Base-by-base conservation (phyloP, 2,797 vertebrate species). In the Micropoecilia bifurca region DNA sequence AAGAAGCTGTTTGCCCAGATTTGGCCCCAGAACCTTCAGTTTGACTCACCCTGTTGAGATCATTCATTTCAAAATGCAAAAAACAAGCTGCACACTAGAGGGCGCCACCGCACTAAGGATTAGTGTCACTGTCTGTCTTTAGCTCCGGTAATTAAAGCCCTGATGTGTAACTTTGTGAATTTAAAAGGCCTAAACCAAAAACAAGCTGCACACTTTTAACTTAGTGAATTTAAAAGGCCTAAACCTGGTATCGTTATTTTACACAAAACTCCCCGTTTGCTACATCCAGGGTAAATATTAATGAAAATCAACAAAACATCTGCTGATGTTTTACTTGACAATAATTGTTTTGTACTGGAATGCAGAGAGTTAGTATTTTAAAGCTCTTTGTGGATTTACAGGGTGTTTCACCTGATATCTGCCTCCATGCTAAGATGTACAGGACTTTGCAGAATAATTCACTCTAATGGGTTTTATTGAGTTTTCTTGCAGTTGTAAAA, bases 91-190 rank as follows among this genome's bases (percentile, higher is more conserved):
- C 50, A 81, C 90, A 85, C 69, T 57, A 81, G 90, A 28, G 76
- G 83, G 71, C 33, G 80, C 66, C 36, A 85, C 28, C 22, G 4
- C n/a, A 20, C 71, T 20, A 2, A 61, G 43, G n/a, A 74, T 72
- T 2, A 79, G 66, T 33, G 2, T 1, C 30, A 13, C 55, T 68
- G 53, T 1, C 10, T 22, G 4, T 33, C 10, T 73, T 39, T 73
- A 12, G 3, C 6, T 20, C 39, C 0, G 1, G 46, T 69, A 46
- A 80, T 87, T 55, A 57, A 77, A 88, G 61, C 55, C 83, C 39
- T 84, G 73, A 87, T 89, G 69, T 83, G 83, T 88, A 82, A 87
- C 91, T 87, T 59, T 89, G 80, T n/a, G 84, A 66, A 46, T 71
- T 57, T 45, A 73, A 10, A 0, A 10, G 25, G 45, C 83, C 55